These are phyloP conservation scores for Atta colombica DNA, from an alignment of 1,140 invertebrate species.

Conservation along the genomic window DNA sequence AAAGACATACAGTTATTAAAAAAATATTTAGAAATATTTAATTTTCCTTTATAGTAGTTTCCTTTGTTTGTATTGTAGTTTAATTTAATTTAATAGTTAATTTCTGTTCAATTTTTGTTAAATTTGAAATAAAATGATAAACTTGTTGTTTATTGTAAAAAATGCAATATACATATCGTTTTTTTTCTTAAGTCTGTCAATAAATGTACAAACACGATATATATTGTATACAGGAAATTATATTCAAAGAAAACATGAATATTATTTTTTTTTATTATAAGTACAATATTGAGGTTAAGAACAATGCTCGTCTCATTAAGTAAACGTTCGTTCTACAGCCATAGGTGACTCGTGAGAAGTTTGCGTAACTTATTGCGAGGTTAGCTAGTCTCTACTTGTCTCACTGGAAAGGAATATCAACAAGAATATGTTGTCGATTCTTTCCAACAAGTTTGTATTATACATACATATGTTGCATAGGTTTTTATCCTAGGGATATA, in stretches of 20 bases:
- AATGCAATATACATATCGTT: background rate
- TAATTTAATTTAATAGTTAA: background rate
- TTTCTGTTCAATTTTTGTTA: background rate
- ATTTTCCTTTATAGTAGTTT: background rate
- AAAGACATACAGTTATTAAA: background rate
- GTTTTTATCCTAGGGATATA: background rate
- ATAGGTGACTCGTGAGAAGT: background rate
- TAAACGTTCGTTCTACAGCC: slow-evolving; percentile 52
- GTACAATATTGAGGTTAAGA: background rate
- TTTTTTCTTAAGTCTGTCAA: background rate
- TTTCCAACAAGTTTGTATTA: background rate
- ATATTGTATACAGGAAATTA: background rate
- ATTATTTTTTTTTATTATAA: background rate
- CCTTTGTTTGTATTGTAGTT: background rate
- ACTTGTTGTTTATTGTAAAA: background rate
- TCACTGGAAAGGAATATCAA: background rate
- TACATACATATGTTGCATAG: background rate
- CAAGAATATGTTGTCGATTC: slow-evolving; percentile 14
- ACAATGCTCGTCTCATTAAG: slow-evolving; percentile 18
- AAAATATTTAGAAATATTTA: background rate
- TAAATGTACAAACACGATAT: too few species aligned
- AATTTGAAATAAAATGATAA: background rate
- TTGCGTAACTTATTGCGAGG: slow-evolving; percentile 8
- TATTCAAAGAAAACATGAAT: background rate
- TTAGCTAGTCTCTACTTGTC: slow-evolving; percentile 4